phyloP scores from a whole-genome alignment of 1,140 invertebrate genomes.

The Drosophila orena region DNA sequence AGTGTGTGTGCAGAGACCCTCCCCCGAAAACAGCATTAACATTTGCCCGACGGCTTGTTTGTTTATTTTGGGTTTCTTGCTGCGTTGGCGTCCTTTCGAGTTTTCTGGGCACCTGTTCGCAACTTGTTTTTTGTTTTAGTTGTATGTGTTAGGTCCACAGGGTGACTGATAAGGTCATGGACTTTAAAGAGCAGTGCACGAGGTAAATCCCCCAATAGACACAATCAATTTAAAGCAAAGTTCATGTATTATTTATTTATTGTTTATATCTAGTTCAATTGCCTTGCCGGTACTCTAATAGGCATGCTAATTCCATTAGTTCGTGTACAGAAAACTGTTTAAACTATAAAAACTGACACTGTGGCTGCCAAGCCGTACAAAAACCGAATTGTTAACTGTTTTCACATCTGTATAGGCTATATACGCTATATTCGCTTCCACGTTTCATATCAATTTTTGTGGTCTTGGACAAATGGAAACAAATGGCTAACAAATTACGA shows the following conservation, averaged over 20 bases:
- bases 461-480: constrained; percentile 52
- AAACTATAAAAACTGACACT: constrained; percentile 54
- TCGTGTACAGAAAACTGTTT: constrained; percentile 48
- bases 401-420: constrained; percentile 29
- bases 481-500: constrained; percentile 70
- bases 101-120: constrained; percentile 65
- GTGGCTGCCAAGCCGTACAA: constrained; percentile 46
- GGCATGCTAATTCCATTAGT: constrained; percentile 36
- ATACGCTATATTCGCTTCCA: constrained; percentile 30
- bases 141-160: constrained; percentile 51
- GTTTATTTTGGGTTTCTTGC: constrained; percentile 33
- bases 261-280: constrained; percentile 46
- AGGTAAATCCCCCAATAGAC: neutral
- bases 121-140: constrained; percentile 62
- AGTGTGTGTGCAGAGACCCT: constrained; percentile 12
- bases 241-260: constrained; percentile 43
- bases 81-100: constrained; percentile 9
- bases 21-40: constrained; percentile 29
- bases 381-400: constrained; percentile 52
- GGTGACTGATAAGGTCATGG: neutral
- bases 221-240: neutral
- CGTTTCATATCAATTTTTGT: constrained; percentile 41
- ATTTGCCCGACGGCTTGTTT: constrained; percentile 22
- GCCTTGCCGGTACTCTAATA: constrained; percentile 27
- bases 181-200: neutral